Conservation (phyloP, 2,113 vertebrate genomes). For the Clupea harengus region DNA sequence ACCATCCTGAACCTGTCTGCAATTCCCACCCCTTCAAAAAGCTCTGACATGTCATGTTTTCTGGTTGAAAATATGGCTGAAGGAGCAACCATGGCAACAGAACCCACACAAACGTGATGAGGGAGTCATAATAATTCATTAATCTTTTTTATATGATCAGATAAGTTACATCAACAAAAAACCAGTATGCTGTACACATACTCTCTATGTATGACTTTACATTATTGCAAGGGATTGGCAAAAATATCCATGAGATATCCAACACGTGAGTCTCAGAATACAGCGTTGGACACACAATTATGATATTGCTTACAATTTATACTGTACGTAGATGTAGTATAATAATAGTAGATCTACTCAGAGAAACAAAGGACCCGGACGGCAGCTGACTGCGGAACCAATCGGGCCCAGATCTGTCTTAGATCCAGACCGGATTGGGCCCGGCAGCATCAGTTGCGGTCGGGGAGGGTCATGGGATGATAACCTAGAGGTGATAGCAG, state of each 20-base stretch:
- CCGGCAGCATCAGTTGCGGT: neutral
- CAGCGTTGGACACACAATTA: slow-evolving; percentile 45
- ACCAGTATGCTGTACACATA: slow-evolving; percentile 43
- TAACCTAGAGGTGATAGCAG: slow-evolving; percentile 23
- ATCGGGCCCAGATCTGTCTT: neutral
- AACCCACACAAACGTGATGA: neutral
- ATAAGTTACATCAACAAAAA: slow-evolving; percentile 20
- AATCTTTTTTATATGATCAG: slow-evolving; percentile 55
- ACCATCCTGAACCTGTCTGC: neutral
- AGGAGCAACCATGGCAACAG: neutral
- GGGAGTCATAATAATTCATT: slow-evolving; percentile 10
- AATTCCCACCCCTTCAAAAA: neutral
- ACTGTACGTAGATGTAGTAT: slow-evolving; percentile 29
- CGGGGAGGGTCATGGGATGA: neutral
- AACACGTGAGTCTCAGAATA: slow-evolving; percentile 52
- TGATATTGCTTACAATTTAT: slow-evolving; percentile 59
- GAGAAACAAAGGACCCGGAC: neutral
- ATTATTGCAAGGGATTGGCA: slow-evolving; percentile 69
- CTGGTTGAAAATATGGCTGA: neutral
- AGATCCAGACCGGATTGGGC: neutral
- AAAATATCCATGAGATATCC: slow-evolving; percentile 52
- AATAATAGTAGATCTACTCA: slow-evolving; percentile 12
- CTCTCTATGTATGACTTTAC: slow-evolving; percentile 59
- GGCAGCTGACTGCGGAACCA: neutral
- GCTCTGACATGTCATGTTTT: slow-evolving; percentile 3